phyloP scores from a whole-genome alignment of 2,888 invertebrate genomes.

The Plutella xylostella region DNA sequence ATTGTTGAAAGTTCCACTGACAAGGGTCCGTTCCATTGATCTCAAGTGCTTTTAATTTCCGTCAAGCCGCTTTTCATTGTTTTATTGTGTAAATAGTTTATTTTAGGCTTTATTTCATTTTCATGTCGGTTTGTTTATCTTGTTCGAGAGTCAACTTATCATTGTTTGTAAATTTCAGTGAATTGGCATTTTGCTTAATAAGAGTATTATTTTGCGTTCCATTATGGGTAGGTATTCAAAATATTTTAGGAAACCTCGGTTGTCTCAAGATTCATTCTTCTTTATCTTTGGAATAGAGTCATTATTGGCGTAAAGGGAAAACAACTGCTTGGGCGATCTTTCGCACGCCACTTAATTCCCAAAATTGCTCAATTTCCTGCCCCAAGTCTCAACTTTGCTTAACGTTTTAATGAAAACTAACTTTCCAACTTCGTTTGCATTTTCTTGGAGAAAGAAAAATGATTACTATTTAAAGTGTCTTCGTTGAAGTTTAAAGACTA shows the following conservation, averaged over 20 bases:
- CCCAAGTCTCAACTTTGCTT: conserved; percentile 41
- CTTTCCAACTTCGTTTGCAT: conserved; percentile 37
- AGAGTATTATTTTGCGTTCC: too few species aligned
- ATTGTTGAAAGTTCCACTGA: conserved; percentile 30
- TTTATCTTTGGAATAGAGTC: too few species aligned
- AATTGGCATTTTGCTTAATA: too few species aligned
- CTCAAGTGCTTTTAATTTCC: conserved; percentile 34
- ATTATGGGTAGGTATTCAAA: too few species aligned
- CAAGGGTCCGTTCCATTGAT: conserved; percentile 33
- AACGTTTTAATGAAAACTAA: conserved; percentile 55
- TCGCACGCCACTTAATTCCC: background rate
- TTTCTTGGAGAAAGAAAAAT: conserved; percentile 37
- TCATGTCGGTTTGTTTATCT: too few species aligned
- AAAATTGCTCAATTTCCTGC: conserved; percentile 57
- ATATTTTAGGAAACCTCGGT: too few species aligned
- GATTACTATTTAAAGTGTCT: conserved; percentile 43
- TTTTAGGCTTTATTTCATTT: background rate
- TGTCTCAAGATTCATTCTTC: too few species aligned
- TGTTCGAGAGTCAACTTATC: too few species aligned
- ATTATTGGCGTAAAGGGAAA: too few species aligned
- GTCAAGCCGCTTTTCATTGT: conserved; percentile 23
- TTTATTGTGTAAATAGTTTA: conserved; percentile 22
- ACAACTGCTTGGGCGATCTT: background rate
- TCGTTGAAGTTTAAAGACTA: background rate
- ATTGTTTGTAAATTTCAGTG: too few species aligned